These are phyloP conservation scores for Drosophila ezoana DNA, from an alignment of 2,888 invertebrate species.

Conservation along the genomic window DNA sequence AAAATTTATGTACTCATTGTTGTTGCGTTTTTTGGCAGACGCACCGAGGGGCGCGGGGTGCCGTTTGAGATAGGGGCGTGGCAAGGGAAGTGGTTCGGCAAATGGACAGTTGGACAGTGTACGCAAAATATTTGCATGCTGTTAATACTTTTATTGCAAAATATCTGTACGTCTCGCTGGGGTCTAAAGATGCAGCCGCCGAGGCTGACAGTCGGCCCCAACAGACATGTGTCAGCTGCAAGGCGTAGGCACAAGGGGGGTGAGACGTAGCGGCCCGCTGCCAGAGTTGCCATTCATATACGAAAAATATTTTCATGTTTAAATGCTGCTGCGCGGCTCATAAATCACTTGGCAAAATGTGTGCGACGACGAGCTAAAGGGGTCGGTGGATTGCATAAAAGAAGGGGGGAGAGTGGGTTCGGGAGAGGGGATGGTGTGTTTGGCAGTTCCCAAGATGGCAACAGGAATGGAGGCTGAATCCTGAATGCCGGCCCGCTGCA, in stretches of 20 bases:
- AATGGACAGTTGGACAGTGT: constrained; percentile 45
- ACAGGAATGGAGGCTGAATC: constrained; percentile 11
- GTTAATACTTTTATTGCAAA: constrained; percentile 79
- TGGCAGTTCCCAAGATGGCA: constrained; percentile 4
- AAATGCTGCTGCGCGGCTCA: constrained; percentile 74
- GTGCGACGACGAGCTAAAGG: constrained; percentile 29
- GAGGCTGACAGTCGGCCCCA: constrained; percentile 37
- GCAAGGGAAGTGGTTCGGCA: background rate
- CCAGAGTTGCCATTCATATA: constrained; percentile 54
- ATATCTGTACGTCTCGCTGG: constrained; percentile 54
- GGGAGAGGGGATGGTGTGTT: background rate
- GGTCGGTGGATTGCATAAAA: constrained; percentile 5
- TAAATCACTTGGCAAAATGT: constrained; percentile 78
- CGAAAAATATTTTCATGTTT: constrained; percentile 72
- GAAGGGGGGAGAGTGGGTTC: background rate
- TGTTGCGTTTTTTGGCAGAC: constrained; percentile 29
- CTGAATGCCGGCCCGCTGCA: constrained; percentile 29
- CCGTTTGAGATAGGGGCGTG: background rate
- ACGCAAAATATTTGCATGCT: constrained; percentile 77
- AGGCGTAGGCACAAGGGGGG: background rate
- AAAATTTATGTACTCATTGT: constrained; percentile 71
- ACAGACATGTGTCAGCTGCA: constrained; percentile 74
- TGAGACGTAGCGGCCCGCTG: background rate
- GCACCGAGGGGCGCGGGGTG: background rate
- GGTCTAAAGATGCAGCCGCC: constrained; percentile 40